Evolutionary conservation across 2,888 invertebrate genomes (phyloP).

Genomic region (Thymelicus sylvestris): DNA sequence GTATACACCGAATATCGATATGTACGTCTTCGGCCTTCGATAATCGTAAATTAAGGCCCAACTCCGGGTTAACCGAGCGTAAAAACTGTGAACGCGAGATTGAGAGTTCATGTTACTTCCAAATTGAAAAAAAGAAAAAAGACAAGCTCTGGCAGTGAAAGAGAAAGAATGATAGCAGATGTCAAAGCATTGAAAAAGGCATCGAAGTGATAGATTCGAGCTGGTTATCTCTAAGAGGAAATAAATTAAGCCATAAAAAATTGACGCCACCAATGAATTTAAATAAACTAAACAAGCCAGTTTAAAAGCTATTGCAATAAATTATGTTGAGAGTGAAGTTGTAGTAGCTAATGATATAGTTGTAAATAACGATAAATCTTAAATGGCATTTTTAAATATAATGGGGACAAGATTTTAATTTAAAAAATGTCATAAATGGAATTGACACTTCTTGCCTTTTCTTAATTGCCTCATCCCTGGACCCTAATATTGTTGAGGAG

Average conservation of each 20-base stretch:
- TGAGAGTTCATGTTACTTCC: conserved; percentile 79
- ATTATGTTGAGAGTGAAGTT: conserved; percentile 34
- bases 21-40: conserved; percentile 73
- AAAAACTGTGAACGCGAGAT: conserved; percentile 76
- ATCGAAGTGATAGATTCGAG: conserved; percentile 32
- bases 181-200: conserved; percentile 54
- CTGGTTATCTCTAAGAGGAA: conserved; percentile 32
- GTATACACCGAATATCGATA: conserved; percentile 58
- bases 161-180: conserved; percentile 56
- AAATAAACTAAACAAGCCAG: conserved; percentile 35
- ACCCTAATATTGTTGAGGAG: conserved; percentile 69
- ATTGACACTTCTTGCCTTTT: conserved; percentile 54
- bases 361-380: conserved; percentile 35
- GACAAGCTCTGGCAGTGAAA: conserved; percentile 55
- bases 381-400: conserved; percentile 33
- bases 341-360: conserved; percentile 38
- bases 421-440: conserved; percentile 62
- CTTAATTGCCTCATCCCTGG: conserved; percentile 48
- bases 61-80: conserved; percentile 76
- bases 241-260: conserved; percentile 38
- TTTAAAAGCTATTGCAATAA: conserved; percentile 37
- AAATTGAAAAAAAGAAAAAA: conserved; percentile 65
- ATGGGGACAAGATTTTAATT: conserved; percentile 33
- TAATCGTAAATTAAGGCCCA: conserved; percentile 78
- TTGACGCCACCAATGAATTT: conserved; percentile 38